These are phyloP conservation scores for Caranx melampygus DNA, from an alignment of 2,113 vertebrate genomes.

Conservation along the genomic window DNA sequence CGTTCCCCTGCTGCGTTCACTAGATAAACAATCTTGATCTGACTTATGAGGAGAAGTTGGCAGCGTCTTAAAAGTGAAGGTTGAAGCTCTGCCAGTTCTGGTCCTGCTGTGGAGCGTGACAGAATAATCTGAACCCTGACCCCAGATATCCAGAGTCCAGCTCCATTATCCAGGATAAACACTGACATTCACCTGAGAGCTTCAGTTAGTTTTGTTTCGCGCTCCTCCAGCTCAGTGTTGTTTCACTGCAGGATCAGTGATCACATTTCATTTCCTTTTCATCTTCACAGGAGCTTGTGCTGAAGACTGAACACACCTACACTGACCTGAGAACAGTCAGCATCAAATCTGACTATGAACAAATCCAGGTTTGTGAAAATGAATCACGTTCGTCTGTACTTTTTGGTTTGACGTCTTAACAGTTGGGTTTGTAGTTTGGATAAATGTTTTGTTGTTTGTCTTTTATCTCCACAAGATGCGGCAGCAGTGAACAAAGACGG, in stretches of 20 bases:
- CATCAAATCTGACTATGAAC: constrained; percentile 24
- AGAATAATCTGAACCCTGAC: too few species aligned
- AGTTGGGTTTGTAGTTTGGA: neutral
- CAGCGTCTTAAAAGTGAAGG: too few species aligned
- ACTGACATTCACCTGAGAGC: too few species aligned
- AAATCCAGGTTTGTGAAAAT: constrained; percentile 36
- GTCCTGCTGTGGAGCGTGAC: too few species aligned
- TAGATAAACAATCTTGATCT: neutral
- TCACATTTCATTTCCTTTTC: neutral
- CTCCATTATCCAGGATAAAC: too few species aligned
- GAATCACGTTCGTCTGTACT: neutral
- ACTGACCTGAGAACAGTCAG: neutral
- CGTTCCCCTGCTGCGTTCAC: neutral
- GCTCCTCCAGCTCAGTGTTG: too few species aligned
- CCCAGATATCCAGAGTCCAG: too few species aligned
- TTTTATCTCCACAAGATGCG: neutral
- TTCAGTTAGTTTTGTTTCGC: too few species aligned
- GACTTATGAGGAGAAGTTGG: neutral
- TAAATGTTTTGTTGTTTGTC: too few species aligned
- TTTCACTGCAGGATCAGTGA: neutral
- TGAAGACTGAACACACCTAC: constrained; percentile 11
- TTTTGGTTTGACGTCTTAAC: neutral
- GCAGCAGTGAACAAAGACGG: neutral
- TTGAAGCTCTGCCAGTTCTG: too few species aligned
- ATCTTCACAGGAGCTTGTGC: constrained; percentile 28